Base-by-base conservation (phyloP, 2,113 vertebrate species). In the Rattus rattus region DNA sequence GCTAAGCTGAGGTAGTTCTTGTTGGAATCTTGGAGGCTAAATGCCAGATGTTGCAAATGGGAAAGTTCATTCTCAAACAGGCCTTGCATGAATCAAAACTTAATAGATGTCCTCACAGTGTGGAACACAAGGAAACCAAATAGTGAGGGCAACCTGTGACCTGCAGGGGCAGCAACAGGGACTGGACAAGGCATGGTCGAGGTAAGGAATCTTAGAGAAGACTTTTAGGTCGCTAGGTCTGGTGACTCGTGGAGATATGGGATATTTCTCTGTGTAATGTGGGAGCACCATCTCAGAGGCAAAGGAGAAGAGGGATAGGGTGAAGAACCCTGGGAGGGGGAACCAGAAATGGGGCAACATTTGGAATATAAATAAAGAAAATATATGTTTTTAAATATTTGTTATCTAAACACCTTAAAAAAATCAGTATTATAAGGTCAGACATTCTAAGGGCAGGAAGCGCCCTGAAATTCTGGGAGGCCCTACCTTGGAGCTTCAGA, bases 51-150 rank as follows among this genome's bases (percentile, higher is more conserved):
- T 26, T 36, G 24, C 0, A 9, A 36, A 33, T 0, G 8, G 69
- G 39, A 56, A 33, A 85, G 17, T 70, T 52, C 7, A 11, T 10
- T 54, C 24, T 49, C 43, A 33, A 81, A 69, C 6, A 92, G 73
- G 26, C 19, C 33, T 81, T n/a, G 52, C 10, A 7, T n/a, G 20
- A 59, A 24, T 19, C 11, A 22, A 81, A 81, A 81, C 79, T 59
- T 24, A 56, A 20, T 11, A 56, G 33, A 56, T 33, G 67, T 33
- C 11, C 12, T 13, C 30, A 81, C 52, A 80, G 49, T 36, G 10
- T 0, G 0, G 17, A 20, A 36, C 24, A 13, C 1, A 17, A 8
- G 12, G 22, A 22, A n/a, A 5, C 2, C 2, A 0, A 3, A 56
- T 5, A 28, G 0, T 33, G 72, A 67, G 4, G 7, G 8, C 33